Evolutionary conservation across 2,888 invertebrate genomes (phyloP), one percentile per base, ranked within the genome.

Genomic region (Charanyca ferruginea): DNA sequence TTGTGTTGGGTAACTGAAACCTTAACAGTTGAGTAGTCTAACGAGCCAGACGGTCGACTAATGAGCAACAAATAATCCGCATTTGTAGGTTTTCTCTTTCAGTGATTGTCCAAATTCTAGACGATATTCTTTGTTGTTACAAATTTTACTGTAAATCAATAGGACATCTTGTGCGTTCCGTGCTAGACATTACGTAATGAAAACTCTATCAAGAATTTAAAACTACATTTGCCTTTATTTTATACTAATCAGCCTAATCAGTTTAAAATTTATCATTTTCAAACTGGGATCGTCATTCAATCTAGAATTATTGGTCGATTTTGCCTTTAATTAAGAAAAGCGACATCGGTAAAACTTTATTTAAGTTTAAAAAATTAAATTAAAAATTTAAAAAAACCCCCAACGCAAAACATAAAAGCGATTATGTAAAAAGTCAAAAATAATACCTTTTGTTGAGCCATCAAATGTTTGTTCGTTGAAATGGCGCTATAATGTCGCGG

Each of bases 31-130:
- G 44, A 42, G 11, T 47, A 28, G 32, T 41, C 22, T 44, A 49
- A 42, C 44, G 48, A 65, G 23, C 44, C 58, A 73, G 70, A 66
- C 73, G 6, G 45, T 48, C 23, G 20, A 47, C 71, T 44, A 65
- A 73, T 66, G 41, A 58, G 64, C 22, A 42, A 41, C 76, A 55
- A 76, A 76, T 55, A 58, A 73, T 71, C 77, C 60, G 32, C 73
- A 53, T 57, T 77, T 3, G 25, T 60, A 66, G 23, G 72, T 47
- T 73, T 75, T 77, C 74, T 18, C 32, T 61, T 66, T 66, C 55
- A 45, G 25, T 51, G 25, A 45, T 38, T 16, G n/a, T 69, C 35
- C 25, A 42, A 28, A 32, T 38, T 38, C n/a, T 25, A 18, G 32
- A 55, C 59, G 16, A 20, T 38, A 38, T 32, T 32, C 7, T 66